Evolutionary conservation across 2,888 invertebrate species (phyloP), one percentile per base, ranked within the genome.

Genomic region (Timandra comae): DNA sequence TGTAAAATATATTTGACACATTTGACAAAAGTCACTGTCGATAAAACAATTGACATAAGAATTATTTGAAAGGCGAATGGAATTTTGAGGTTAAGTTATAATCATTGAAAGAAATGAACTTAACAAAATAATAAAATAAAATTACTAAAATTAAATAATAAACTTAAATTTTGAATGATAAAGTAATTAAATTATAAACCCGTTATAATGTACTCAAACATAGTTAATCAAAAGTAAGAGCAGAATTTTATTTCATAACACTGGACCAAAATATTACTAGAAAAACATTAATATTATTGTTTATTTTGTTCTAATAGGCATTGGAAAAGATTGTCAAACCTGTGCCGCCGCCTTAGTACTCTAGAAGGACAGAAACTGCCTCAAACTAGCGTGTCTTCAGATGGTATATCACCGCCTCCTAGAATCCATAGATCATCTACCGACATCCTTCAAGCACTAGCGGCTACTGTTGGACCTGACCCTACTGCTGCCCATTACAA

Each of bases 401-500:
- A 85, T 48, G 85, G 84, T 0, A 82, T 84, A 33, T 65, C 81
- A n/a, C 82, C 84, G 0, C 94, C 95, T 0, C 87, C 88, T 29
- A 87, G 91, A 27, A 93, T 94, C 57, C 88, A 88, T 22, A 88
- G 97, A 51, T 88, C 91, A 0, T 90, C 95, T 0, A 96, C 96
- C 1, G 96, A 95, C 63, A 90, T 97, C 38, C 71, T 97, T 30
- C 87, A 90, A 75, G 95, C 95, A 2, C 72, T 97, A 39, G 91
- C 94, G 24, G 88, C 88, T 39, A 96, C 96, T 0, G 89, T 95
- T 3, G 88, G 89, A n/a, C 78, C 89, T 25, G 97, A 97, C 72
- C 89, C 90, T 2, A 95, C 95, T 0, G 95, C 95, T n/a, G 88
- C 95, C 2, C 93, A 94, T 67, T 97, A 93, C 68, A 94, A 94